Evolutionary conservation across 2,113 vertebrate species (phyloP), one percentile per base, ranked within the genome.

Genomic region (Hemibates koningsi): DNA sequence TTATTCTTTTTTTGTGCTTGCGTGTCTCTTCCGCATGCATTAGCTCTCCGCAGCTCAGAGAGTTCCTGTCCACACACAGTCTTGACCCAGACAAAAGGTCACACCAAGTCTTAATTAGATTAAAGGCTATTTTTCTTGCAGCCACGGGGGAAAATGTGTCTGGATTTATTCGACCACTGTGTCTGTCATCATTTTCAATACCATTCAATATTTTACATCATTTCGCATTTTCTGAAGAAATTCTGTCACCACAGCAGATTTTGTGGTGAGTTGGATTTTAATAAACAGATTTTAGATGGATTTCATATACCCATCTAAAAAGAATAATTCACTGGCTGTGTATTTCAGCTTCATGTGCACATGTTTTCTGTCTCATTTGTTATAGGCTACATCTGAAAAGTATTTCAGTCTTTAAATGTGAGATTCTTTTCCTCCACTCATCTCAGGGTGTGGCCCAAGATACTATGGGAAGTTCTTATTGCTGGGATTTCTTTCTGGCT

Each of bases 91-190:
- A 93, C 90, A 80, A 83, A 88, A 88, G 93, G 92, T 95, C 92
- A 91, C 76, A 83, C 82, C 78, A 83, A 82, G 68, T 86, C 85
- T 84, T 95, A 90, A 95, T 95, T 94, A 82, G 83, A 95, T 95
- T 93, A 94, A 32, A 90, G 52, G 61, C 41, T 32, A 81, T 79
- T 90, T 81, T 87, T 87, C 41, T 41, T 17, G 27, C 19, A 84
- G 80, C 82, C 41, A 78, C 1, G 41, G n/a, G 41, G 88, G 48
- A 83, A 90, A 88, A 48, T 41, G 34, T 48, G 86, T 83, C 78
- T 63, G 54, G 36, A 83, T 91, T 84, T 53, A 82, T 71, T 87
- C 24, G 45, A 50, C 43, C 85, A 81, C 24, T 80, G 86, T 81
- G 81, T 88, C 66, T 85, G 61, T 88, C 54, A 56, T 24, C 13